These are phyloP conservation scores for Anthonomus grandis DNA, from an alignment of 1,140 invertebrate genomes.

Conservation along the genomic window DNA sequence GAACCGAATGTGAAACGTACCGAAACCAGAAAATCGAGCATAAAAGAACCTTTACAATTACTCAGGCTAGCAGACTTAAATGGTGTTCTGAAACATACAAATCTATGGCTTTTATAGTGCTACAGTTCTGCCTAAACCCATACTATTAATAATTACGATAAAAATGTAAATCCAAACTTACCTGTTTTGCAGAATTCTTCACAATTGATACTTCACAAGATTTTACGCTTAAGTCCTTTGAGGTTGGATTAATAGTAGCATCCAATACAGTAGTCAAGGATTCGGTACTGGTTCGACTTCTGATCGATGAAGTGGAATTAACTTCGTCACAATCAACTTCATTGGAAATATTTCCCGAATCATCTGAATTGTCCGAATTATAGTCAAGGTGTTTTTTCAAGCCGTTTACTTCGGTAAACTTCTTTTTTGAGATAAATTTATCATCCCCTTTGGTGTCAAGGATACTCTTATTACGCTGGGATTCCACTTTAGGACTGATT, in stretches of 20 bases:
- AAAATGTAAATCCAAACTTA: not conserved
- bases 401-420: no score
- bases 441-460: no score
- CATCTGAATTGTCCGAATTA: slow-evolving; percentile 58
- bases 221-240: slow-evolving; percentile 5
- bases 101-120: no score
- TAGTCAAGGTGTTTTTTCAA: slow-evolving; percentile 39
- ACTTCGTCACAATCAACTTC: slow-evolving; percentile 50
- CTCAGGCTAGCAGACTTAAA: no score
- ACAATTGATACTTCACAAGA: slow-evolving; percentile 8
- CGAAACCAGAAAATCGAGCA: no score
- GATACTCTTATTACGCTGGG: slow-evolving; percentile 19
- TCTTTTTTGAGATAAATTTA: no score
- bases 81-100: no score
- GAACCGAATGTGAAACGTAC: no score
- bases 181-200: slow-evolving; percentile 14
- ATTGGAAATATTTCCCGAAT: slow-evolving; percentile 74
- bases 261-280: slow-evolving; percentile 22
- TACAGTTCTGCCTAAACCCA: no score
- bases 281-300: slow-evolving; percentile 23
- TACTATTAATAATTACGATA: no score
- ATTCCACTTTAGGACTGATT: slow-evolving; percentile 15
- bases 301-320: slow-evolving; percentile 23
- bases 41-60: no score
- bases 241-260: not conserved